Base-by-base conservation (phyloP, 2,888 invertebrate genomes). In the Mythimna lalbum region DNA sequence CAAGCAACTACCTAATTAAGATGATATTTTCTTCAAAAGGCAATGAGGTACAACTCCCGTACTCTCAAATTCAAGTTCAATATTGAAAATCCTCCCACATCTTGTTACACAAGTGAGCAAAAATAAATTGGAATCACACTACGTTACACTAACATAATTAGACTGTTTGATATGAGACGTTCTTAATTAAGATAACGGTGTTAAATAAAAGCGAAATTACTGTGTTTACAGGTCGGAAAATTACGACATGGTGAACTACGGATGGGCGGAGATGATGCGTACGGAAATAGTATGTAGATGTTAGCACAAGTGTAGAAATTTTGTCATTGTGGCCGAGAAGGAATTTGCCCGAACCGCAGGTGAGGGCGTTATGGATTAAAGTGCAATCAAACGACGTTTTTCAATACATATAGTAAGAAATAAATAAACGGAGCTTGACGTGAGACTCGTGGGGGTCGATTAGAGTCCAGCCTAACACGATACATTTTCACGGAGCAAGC, bases 141-240 rank as follows among this genome's bases (percentile, higher is more conserved):
- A 52, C 43, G 65, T 62, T 66, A 47, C 31, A 55, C 50, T 75
- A 64, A 65, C 63, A 43, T 73, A 71, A 72, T 83, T 81, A 76
- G 80, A 83, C 69, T 69, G 68, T 76, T 80, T 78, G 65, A 74
- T 72, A 50, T 33, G 12, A 69, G 21, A 52, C 23, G 33, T n/a
- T 55, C 21, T 60, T 85, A 83, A 87, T 86, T 84, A 81, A 75
- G 80, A 80, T 71, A 79, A 72, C n/a, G 9, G 43, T 47, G 61
- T 73, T 82, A 73, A 78, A 83, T 83, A 80, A 84, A 83, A 82
- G 80, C 57, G 72, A 78, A 83, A 73, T 72, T 84, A 80, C 75
- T 76, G 75, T 81, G 81, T 69, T 84, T 75, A 83, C 49, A 73
- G 73, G 70, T 86, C 64, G 86, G 88, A 86, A 90, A 90, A 91